These are phyloP conservation scores for Mylabris phalerata DNA, from an alignment of 1,140 invertebrate genomes.

Conservation along the genomic window DNA sequence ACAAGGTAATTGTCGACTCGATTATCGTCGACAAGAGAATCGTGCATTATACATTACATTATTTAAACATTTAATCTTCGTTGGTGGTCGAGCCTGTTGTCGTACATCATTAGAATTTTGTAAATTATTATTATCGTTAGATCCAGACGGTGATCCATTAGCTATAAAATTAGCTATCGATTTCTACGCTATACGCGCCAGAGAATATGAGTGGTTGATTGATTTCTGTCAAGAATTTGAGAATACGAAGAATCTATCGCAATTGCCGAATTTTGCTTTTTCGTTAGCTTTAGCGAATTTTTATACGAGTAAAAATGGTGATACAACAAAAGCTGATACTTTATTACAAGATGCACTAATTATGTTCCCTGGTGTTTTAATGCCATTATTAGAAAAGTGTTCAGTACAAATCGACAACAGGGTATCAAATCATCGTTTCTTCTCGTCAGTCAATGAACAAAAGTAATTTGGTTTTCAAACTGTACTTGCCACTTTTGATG, in stretches of 20 bases:
- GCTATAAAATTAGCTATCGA: slow-evolving; percentile 76
- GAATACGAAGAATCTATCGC: slow-evolving; percentile 59
- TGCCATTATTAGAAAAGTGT: slow-evolving; percentile 70
- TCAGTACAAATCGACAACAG: slow-evolving; percentile 60
- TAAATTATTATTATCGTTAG: slow-evolving; percentile 69
- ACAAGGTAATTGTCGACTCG: slow-evolving; percentile 66
- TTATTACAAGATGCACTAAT: slow-evolving; percentile 69
- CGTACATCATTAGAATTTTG: slow-evolving; percentile 74
- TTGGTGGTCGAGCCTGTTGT: slow-evolving; percentile 74
- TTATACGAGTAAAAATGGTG: slow-evolving; percentile 40
- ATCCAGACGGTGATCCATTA: slow-evolving; percentile 79
- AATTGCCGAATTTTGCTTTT: slow-evolving; percentile 84
- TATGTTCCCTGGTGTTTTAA: slow-evolving; percentile 75
- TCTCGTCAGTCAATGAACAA: slow-evolving; percentile 30
- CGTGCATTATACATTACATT: slow-evolving; percentile 75
- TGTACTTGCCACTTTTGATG: background rate
- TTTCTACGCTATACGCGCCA: slow-evolving; percentile 75
- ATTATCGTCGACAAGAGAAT: slow-evolving; percentile 80
- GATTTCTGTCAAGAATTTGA: slow-evolving; percentile 65
- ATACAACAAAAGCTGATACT: slow-evolving; percentile 50
- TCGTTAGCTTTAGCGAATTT: slow-evolving; percentile 75
- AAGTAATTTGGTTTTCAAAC: slow-evolving; percentile 25
- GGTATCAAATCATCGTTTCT: slow-evolving; percentile 51
- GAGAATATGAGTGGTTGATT: slow-evolving; percentile 77
- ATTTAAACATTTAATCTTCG: slow-evolving; percentile 76